Base-by-base conservation (phyloP, 2,888 invertebrate genomes). In the Macrosoma leucophasiata region DNA sequence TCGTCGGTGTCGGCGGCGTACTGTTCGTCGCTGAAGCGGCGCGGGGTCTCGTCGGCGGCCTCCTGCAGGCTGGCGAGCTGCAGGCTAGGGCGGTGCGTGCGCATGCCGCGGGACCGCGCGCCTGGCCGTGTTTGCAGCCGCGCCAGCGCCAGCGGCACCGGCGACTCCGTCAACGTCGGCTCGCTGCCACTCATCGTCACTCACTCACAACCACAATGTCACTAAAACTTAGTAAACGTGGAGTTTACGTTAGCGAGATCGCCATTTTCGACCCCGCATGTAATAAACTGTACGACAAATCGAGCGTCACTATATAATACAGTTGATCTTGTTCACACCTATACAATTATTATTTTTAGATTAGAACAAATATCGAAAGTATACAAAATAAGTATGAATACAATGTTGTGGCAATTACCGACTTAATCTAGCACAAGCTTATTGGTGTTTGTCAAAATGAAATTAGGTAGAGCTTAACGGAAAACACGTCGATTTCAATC, bases 31-130 rank as follows among this genome's bases (percentile, higher is more conserved):
- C 77, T 79, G 50, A 62, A 78, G 14, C 81, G 77, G 21, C 77
- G 67, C 22, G 79, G 75, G 6, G 68, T 64, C 55, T 82, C 84
- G 43, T 82, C 82, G 25, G 62, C 67, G 14, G 82, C 55, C 52
- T 84, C 82, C 52, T 81, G 79, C 39, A 84, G 52, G 59, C 82
- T 82, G 38, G 81, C 79, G 26, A 84, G 75, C 42, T 72, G 78
- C 46, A 84, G 59, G 50, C 81, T 82, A 28, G 81, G 77, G 33
- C 84, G 69, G 43, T 75, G 81, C 30, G 62, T 42, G 47, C 79
- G 76, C 53, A 68, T 42, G 27, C 60, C 82, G 48, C 66, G 70
- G 41, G 55, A 59, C 50, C 55, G 46, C 13, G 66, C 84, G 55
- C 60, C 65, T 12, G 70, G 62, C 40, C 72, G 64, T 32, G 61